Conservation (phyloP, 2,113 vertebrate genomes). For the Cichladusa arquata region DNA sequence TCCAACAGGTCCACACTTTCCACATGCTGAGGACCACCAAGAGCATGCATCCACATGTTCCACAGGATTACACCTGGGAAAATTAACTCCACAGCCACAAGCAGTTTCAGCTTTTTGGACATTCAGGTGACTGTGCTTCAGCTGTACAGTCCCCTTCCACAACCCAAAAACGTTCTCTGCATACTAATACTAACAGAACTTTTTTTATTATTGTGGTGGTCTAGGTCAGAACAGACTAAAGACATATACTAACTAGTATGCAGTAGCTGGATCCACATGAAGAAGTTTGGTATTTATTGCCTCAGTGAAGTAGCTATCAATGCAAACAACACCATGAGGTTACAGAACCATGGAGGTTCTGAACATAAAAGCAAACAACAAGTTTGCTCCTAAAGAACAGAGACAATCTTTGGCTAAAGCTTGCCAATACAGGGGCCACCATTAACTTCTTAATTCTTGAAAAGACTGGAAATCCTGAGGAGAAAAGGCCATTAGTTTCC, state of each 20-base stretch:
- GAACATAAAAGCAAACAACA: neutral
- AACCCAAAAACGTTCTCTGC: neutral
- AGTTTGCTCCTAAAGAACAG: neutral
- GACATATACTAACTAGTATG: neutral
- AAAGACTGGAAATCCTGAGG: neutral
- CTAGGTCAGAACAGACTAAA: neutral
- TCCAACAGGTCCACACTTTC: neutral
- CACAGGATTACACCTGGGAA: neutral
- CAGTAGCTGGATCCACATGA: neutral
- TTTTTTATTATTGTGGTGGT: neutral
- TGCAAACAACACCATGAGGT: neutral
- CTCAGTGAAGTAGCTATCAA: neutral
- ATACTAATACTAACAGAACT: no score
- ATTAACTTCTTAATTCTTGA: neutral
- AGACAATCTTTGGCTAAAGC: neutral
- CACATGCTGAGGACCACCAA: neutral
- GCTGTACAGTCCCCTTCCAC: neutral
- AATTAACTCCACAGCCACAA: accelerated
- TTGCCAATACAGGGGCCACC: neutral
- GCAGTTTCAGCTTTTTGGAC: neutral
- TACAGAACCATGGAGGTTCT: neutral
- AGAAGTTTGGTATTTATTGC: neutral
- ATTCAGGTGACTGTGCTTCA: neutral
- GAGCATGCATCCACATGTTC: neutral
- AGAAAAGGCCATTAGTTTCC: neutral